Conservation (phyloP, 2,113 vertebrate species). For the Aix galericulata region DNA sequence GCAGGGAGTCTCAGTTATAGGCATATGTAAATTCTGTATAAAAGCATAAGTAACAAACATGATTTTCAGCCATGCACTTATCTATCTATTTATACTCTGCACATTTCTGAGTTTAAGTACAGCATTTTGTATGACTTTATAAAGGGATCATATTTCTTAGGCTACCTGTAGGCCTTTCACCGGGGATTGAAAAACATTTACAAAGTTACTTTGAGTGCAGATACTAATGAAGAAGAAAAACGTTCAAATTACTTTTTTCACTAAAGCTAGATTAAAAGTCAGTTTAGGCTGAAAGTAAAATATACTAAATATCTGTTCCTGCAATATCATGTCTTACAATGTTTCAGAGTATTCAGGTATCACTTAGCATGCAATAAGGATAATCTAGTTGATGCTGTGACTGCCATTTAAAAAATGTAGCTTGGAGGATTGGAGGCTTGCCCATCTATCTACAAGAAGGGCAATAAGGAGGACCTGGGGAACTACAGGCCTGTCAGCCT, state of each 20-base stretch:
- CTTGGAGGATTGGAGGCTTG: no score
- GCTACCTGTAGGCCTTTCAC: not conserved
- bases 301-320: not conserved
- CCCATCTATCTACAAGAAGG: no score
- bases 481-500: no score
- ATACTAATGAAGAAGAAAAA: slow-evolving; percentile 4
- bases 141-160: not conserved
- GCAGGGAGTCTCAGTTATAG: not conserved
- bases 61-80: not conserved
- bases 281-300: not conserved
- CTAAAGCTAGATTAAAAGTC: slow-evolving; percentile 37
- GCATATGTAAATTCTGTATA: not conserved
- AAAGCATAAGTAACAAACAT: not conserved
- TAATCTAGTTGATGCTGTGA: not conserved
- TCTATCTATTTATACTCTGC: not conserved
- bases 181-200: not conserved
- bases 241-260: not conserved
- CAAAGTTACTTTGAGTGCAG: not conserved
- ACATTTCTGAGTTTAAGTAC: not conserved
- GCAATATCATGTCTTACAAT: fast-evolving
- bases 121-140: not conserved
- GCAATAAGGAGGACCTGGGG: no score
- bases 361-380: not conserved
- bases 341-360: not conserved
- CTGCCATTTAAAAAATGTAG: not conserved